These are phyloP conservation scores for Strix aluco DNA, from an alignment of 2,113 vertebrate genomes.

Conservation along the genomic window DNA sequence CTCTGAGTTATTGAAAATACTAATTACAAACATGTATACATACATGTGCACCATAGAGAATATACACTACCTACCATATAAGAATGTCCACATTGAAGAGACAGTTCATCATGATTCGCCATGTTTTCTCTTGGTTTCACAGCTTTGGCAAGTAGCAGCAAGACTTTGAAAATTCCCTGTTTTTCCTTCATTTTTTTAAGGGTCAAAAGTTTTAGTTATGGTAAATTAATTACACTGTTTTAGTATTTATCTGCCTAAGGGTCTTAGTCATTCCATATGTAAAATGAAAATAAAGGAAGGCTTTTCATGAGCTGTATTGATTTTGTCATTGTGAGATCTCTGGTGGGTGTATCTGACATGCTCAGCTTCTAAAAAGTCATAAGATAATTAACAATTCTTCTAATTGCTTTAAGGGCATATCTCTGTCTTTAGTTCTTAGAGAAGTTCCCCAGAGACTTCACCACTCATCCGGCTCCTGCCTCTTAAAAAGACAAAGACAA, in stretches of 20 bases:
- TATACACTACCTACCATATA: background rate
- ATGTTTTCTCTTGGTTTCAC: background rate
- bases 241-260: background rate
- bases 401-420: background rate
- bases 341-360: background rate
- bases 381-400: background rate
- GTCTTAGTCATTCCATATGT: background rate
- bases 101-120: background rate
- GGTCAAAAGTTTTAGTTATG: background rate
- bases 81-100: background rate
- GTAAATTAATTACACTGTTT: background rate
- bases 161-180: background rate
- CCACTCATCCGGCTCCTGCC: fast-evolving
- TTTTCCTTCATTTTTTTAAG: background rate
- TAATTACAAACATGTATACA: background rate
- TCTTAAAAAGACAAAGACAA: background rate
- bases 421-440: background rate
- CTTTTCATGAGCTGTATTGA: background rate
- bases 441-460: background rate
- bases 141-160: background rate
- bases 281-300: conserved; percentile 24
- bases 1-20: background rate
- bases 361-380: background rate
- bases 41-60: background rate
- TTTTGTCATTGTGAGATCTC: background rate